phyloP scores from a whole-genome alignment of 2,888 invertebrate genomes.

The Melanargia galathea region DNA sequence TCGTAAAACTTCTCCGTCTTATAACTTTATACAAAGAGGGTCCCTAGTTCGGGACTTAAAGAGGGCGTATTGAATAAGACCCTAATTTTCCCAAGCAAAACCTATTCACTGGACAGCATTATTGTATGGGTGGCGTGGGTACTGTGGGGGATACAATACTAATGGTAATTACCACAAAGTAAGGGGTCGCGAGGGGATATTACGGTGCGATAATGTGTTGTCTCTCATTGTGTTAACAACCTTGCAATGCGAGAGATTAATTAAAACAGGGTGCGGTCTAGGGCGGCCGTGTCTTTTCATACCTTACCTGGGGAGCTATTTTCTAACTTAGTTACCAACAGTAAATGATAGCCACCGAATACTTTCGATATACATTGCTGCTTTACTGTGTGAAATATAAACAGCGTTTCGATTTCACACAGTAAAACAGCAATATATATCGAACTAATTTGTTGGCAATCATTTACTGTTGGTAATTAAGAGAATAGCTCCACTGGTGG shows the following conservation, averaged over 20 bases:
- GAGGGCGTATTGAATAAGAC: constrained; percentile 41
- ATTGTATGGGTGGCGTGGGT: constrained; percentile 6
- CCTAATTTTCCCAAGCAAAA: constrained; percentile 43
- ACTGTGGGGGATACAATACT: constrained; percentile 34
- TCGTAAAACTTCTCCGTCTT: neutral
- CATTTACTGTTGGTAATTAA: too few relatives aligned
- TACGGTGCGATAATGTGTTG: constrained; percentile 37
- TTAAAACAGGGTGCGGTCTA: constrained; percentile 25
- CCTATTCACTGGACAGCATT: constrained; percentile 36
- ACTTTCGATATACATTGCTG: too few relatives aligned
- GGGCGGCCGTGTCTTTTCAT: neutral
- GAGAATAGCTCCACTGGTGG: too few relatives aligned
- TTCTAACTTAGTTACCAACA: too few relatives aligned
- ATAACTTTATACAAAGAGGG: constrained; percentile 8
- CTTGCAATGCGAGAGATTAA: constrained; percentile 30
- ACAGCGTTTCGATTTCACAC: too few relatives aligned
- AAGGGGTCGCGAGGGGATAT: constrained; percentile 33
- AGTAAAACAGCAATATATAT: too few relatives aligned
- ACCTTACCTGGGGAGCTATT: too few relatives aligned
- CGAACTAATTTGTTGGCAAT: too few relatives aligned
- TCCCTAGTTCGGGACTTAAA: neutral
- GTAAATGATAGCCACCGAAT: too few relatives aligned
- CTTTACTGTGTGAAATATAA: too few relatives aligned
- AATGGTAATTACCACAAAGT: constrained; percentile 38
- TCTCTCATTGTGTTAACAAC: constrained; percentile 37